These are phyloP conservation scores for Drosophila rellima DNA, from an alignment of 2,888 invertebrate species.

Conservation along the genomic window DNA sequence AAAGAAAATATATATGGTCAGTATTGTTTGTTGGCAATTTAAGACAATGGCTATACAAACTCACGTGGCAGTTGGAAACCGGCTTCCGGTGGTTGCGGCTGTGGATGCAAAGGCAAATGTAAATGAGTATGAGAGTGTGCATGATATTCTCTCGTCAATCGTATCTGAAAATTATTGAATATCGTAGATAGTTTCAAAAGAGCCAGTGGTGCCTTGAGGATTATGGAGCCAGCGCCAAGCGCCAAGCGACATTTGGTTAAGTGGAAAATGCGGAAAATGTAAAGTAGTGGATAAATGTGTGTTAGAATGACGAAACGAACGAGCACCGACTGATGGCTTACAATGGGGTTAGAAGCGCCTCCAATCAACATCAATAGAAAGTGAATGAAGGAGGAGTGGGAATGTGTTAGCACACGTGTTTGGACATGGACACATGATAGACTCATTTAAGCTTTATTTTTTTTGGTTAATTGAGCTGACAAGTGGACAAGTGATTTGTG, in stretches of 20 bases:
- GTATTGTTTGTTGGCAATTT: constrained; percentile 18
- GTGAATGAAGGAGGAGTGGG: constrained; percentile 17
- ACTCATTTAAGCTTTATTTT: constrained; percentile 5
- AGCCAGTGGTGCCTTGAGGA: constrained; percentile 73
- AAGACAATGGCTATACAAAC: constrained; percentile 85
- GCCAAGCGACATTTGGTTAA: constrained; percentile 57
- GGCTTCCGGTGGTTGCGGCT: constrained; percentile 90
- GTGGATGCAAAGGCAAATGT: constrained; percentile 95
- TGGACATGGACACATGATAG: constrained; percentile 56
- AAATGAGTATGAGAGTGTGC: constrained; percentile 97
- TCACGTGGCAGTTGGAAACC: constrained; percentile 88
- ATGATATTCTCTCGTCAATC: constrained; percentile 97
- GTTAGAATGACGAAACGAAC: constrained; percentile 52
- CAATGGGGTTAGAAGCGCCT: constrained; percentile 44
- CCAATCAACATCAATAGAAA: constrained; percentile 28
- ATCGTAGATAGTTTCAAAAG: constrained; percentile 84
- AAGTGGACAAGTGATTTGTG: constrained; percentile 58
- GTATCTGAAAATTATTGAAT: constrained; percentile 88
- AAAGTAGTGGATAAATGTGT: constrained; percentile 58
- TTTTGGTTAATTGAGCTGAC: constrained; percentile 52
- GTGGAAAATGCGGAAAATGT: constrained; percentile 47
- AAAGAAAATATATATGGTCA: constrained; percentile 28
- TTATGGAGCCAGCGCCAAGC: constrained; percentile 56
- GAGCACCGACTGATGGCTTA: constrained; percentile 58
- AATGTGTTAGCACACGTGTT: constrained; percentile 57